A percentile compares a stretch with the other conserved stretches of the same genome.
Evolutionary conservation across 2,113 vertebrate species (phyloP).

Genomic region (Salvelinus namaycush): DNA sequence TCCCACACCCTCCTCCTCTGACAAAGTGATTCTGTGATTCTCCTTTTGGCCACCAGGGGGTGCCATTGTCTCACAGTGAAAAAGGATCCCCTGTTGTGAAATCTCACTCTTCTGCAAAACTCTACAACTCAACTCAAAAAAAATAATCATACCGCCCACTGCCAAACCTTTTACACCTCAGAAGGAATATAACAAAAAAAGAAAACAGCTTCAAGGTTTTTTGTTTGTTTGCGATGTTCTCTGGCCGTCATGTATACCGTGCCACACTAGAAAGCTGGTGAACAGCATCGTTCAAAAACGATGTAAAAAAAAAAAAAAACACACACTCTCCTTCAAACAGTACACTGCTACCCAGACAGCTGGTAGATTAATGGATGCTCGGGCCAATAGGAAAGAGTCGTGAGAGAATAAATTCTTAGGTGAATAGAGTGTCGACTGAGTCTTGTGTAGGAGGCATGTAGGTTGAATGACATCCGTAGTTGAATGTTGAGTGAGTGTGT

Average conservation of each 20-base stretch:
- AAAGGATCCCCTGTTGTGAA: constrained; percentile 40
- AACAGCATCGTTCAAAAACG: constrained; percentile 50
- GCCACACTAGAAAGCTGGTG: constrained; percentile 58
- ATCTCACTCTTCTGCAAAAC: constrained; percentile 53
- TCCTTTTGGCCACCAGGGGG: constrained; percentile 67
- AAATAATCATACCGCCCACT: constrained; percentile 23
- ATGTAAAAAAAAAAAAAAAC: constrained; percentile 45
- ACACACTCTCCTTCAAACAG: constrained; percentile 56
- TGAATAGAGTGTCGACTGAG: background rate
- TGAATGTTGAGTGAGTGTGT: no score
- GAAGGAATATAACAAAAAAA: constrained; percentile 51
- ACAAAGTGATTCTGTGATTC: constrained; percentile 31
- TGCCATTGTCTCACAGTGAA: constrained; percentile 75
- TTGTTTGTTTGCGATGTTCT: constrained; percentile 34
- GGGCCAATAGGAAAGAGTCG: constrained; percentile 12
- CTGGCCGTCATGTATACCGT: constrained; percentile 52
- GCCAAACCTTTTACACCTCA: constrained; percentile 41
- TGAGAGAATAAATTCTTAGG: background rate
- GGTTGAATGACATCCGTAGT: no score
- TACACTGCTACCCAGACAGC: constrained; percentile 7
- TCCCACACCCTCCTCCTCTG: constrained; percentile 8
- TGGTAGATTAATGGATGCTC: constrained; percentile 12
- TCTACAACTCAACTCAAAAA: constrained; percentile 25
- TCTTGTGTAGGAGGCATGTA: no score
- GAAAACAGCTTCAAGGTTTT: constrained; percentile 32